Base-by-base conservation (phyloP, 2,113 vertebrate species). In the Elephas maximus region DNA sequence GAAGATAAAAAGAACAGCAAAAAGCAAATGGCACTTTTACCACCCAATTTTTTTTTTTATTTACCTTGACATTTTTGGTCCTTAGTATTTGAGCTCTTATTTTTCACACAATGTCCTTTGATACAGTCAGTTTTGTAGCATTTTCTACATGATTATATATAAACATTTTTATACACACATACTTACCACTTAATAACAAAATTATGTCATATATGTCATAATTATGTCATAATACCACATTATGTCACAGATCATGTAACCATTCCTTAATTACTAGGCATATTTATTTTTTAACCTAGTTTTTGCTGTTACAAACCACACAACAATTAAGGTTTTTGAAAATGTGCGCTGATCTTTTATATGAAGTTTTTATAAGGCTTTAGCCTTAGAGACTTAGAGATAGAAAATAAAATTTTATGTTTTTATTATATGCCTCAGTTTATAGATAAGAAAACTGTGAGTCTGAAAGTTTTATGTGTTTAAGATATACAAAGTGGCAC, bases 171-270 rank as follows among this genome's bases (percentile, higher is more conserved):
- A 76, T 81, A 41, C 65, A 26, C 6, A 88, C 5, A 44, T 67
- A 53, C 26, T 90, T 96, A 62, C 57, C 30, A 69, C 3, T 57
- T 87, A 91, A 12, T 62, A 94, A 30, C 9, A 87, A 94, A 45
- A 85, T 37, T 37, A 37, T 37, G 37, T 37, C 37, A 37, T 37
- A 37, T 37, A 37, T 37, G 37, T 37, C 37, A 37, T 37, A 37
- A 37, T 37, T 37, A 37, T 37, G 37, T 37, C 37, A 37, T 37
- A 37, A 37, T 57, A 57, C 15, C 53, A 57, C 15, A 57, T 67
- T 1, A 28, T 8, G 7, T 69, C 30, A 62, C 48, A 62, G 6
- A 44, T 12, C 12, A 81, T 44, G 3, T 48, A 81, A n/a, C 1
- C 18, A 91, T 62, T 82, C 51, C 5, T 6, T 5, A 78, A 6